Conservation (phyloP, 2,797 vertebrate species). For the Lycodopsis pacificus region DNA sequence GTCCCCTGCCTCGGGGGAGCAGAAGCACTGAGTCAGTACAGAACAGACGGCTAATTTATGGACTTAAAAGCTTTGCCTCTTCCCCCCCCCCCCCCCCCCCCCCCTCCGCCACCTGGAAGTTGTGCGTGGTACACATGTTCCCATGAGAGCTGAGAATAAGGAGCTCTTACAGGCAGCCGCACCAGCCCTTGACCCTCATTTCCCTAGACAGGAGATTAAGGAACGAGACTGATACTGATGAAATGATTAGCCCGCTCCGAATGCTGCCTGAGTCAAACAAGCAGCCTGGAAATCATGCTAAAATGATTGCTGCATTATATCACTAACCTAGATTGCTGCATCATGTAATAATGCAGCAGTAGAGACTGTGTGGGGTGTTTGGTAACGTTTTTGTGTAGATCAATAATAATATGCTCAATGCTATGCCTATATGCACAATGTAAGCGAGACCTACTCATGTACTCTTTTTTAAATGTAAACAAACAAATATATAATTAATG, state of each 20-base stretch:
- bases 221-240: constrained; percentile 56
- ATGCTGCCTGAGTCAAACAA: constrained; percentile 29
- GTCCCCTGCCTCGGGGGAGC: constrained; percentile 47
- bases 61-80: constrained; percentile 64
- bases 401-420: constrained; percentile 12
- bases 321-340: constrained; percentile 47
- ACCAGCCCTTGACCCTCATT: constrained; percentile 50
- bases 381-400: constrained; percentile 12
- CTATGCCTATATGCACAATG: background rate
- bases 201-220: constrained; percentile 43
- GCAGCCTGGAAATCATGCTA: constrained; percentile 14
- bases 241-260: constrained; percentile 58
- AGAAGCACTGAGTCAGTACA: constrained; percentile 52
- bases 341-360: constrained; percentile 45
- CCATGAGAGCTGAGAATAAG: constrained; percentile 48
- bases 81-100: background rate
- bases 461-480: background rate
- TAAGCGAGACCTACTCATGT: background rate
- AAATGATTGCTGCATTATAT: constrained; percentile 48
- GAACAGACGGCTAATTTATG: constrained; percentile 68
- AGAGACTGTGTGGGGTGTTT: constrained; percentile 21
- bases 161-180: constrained; percentile 42
- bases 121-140: constrained; percentile 54
- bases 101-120: constrained; percentile 39
- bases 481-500: background rate